Evolutionary conservation across 2,797 vertebrate genomes (phyloP), one percentile per base, ranked within the genome.

Genomic region (Rallus crepitans): DNA sequence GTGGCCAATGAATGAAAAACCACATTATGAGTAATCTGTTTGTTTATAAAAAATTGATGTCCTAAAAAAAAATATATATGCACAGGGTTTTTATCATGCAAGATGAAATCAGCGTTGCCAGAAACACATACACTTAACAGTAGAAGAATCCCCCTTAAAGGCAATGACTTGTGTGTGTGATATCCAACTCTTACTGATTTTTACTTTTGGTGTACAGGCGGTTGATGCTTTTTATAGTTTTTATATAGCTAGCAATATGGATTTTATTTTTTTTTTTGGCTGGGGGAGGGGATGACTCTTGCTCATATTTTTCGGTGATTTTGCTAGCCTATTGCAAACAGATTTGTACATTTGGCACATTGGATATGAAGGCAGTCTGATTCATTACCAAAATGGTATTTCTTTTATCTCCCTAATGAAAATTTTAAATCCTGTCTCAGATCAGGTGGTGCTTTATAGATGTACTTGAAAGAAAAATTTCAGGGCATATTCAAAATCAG

Each of bases 101-200:
- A 96, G 97, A 92, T 92, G 45, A 97, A 97, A 96, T 72, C 39
- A 50, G 18, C 15, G 15, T 73, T 95, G 66, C 73, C 16, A 45
- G 85, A 94, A 90, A 77, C 3, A 21, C 90, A 77, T 66, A 40
- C 18, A 16, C 94, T 95, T 94, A 97, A 96, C 82, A 92, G 40
- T 72, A 68, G 86, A 96, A 89, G 25, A 90, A 97, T 91, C 48
- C 15, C 45, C 90, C 39, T 96, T 96, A 96, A 92, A 97, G 66
- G 56, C 60, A 96, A 94, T 53, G 52, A 76, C 23, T 57, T 95
- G 39, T 53, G 55, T 94, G 69, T 70, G 52, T 65, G 76, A 85
- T 93, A 90, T 97, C 77, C 47, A 69, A 30, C 63, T 97, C 94
- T 93, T 56, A 35, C 61, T 96, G 68, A 93, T 94, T 97, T 97